These are phyloP conservation scores for Tenualosa thibaudeaui DNA, from an alignment of 2,797 vertebrate genomes.

Conservation along the genomic window DNA sequence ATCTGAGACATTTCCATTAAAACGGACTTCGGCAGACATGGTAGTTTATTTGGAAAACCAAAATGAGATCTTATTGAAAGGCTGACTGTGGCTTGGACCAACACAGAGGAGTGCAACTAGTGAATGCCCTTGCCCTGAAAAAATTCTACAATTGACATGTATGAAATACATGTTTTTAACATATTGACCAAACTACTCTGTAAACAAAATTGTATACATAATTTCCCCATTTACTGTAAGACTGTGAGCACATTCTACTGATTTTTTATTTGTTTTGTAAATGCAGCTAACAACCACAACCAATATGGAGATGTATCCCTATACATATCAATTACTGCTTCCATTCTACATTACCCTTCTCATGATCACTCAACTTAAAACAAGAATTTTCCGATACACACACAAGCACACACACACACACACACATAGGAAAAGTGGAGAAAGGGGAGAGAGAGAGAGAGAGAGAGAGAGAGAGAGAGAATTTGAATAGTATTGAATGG, in stretches of 20 bases:
- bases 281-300: too few relatives aligned
- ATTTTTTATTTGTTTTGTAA: not conserved
- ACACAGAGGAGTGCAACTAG: not conserved
- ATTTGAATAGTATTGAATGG: not conserved
- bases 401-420: not conserved
- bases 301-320: not conserved
- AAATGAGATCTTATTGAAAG: constrained; percentile 27
- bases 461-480: not conserved
- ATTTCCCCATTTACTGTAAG: not conserved
- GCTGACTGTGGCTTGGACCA: constrained; percentile 10
- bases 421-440: not conserved
- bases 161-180: not conserved
- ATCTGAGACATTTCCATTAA: constrained; percentile 18
- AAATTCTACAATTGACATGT: not conserved
- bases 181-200: not conserved
- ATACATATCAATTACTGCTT: not conserved
- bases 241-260: not conserved
- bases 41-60: constrained; percentile 26
- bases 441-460: not conserved
- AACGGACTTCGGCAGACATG: not conserved
- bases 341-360: not conserved
- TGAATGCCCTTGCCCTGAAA: not conserved
- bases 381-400: not conserved
- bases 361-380: not conserved
- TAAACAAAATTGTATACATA: not conserved